Percentiles rank a stretch among this genome's conserved stretches.
phyloP scores from a whole-genome alignment of 2,888 invertebrate genomes.

The Actias luna region DNA sequence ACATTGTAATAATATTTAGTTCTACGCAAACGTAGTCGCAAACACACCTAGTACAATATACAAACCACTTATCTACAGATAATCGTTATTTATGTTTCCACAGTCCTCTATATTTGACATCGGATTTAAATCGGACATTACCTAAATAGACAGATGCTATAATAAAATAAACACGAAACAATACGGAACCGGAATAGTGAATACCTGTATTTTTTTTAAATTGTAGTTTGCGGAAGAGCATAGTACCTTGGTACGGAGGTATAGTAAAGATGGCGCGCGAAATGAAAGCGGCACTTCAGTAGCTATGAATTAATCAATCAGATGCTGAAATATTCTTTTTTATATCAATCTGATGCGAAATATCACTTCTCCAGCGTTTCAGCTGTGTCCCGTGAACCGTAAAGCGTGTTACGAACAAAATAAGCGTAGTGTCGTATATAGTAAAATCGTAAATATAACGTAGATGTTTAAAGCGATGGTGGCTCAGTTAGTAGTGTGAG shows the following conservation, averaged over 20 bases:
- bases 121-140: too few relatives aligned
- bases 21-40: too few relatives aligned
- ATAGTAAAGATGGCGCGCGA: background rate
- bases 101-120: too few relatives aligned
- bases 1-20: too few relatives aligned
- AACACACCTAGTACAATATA: too few relatives aligned
- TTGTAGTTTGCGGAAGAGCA: background rate
- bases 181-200: too few relatives aligned
- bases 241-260: background rate
- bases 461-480: background rate
- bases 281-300: background rate
- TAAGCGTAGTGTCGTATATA: background rate
- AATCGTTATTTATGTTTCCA: too few relatives aligned
- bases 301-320: background rate
- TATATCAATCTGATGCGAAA: background rate
- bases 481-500: background rate
- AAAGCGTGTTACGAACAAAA: background rate
- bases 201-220: too few relatives aligned
- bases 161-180: too few relatives aligned
- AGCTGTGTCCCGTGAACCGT: background rate
- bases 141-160: too few relatives aligned
- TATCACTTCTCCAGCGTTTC: background rate
- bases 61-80: too few relatives aligned
- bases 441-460: background rate
- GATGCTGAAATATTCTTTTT: slow-evolving; percentile 1